Conservation (phyloP, 2,888 invertebrate genomes). For the Elegia similella region DNA sequence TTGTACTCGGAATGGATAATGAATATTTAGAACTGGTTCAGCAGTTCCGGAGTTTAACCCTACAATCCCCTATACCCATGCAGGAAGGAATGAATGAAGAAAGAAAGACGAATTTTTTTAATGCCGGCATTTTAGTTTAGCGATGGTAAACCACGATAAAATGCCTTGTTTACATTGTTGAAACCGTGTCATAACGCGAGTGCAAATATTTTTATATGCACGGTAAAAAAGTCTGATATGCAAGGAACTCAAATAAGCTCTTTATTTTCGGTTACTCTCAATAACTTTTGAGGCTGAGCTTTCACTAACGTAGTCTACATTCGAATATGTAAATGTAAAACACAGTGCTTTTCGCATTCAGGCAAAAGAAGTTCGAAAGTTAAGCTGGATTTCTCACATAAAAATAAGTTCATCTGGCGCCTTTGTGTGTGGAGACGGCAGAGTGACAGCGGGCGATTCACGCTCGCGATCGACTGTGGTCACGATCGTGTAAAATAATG, state of each 20-base stretch:
- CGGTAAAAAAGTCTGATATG: constrained; percentile 2
- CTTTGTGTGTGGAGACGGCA: constrained; percentile 52
- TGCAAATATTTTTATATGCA: constrained; percentile 6
- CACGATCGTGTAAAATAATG: constrained; percentile 70
- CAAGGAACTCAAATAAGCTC: not conserved
- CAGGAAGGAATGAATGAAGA: no score
- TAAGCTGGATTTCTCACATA: constrained; percentile 53
- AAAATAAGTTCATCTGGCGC: constrained; percentile 48
- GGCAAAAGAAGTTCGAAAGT: constrained; percentile 42
- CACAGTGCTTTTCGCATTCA: not conserved
- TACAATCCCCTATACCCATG: no score
- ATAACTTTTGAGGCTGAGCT: constrained; percentile 5
- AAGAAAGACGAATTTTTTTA: no score
- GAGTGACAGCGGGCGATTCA: constrained; percentile 55
- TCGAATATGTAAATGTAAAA: not conserved
- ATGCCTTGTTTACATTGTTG: constrained; percentile 1
- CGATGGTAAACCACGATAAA: constrained; percentile 1
- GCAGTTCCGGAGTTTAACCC: no score
- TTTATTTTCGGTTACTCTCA: not conserved
- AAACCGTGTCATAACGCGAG: constrained; percentile 5
- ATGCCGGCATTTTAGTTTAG: not conserved
- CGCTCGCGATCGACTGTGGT: constrained; percentile 61
- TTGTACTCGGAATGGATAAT: no score
- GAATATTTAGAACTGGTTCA: no score
- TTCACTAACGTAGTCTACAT: not conserved